phyloP scores from a whole-genome alignment of 2,888 invertebrate genomes.

The Cryptophagus acutangulus region DNA sequence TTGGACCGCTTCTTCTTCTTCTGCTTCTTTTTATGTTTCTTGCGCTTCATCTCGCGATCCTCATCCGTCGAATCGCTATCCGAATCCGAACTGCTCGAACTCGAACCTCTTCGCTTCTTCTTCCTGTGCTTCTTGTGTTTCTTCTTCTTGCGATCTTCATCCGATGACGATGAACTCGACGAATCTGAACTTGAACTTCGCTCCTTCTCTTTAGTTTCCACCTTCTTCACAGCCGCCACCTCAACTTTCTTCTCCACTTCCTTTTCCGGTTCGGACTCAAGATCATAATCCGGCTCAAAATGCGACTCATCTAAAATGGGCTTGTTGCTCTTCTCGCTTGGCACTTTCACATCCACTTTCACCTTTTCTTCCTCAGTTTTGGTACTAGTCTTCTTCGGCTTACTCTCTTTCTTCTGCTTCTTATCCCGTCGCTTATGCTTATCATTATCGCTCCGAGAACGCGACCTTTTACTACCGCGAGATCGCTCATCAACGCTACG shows the following conservation, averaged over 20 bases:
- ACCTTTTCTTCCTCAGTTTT: conserved; percentile 35
- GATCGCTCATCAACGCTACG: too few species aligned
- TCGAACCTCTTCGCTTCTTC: conserved; percentile 58
- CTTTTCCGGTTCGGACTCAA: conserved; percentile 60
- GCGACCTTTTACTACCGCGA: conserved; percentile 29
- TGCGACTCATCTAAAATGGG: conserved; percentile 66
- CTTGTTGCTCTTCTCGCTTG: conserved; percentile 54
- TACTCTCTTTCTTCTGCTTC: conserved; percentile 49
- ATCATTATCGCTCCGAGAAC: conserved; percentile 33
- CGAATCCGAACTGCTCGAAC: conserved; percentile 58
- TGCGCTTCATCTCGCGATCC: conserved; percentile 63
- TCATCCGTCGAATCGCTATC: conserved; percentile 61
- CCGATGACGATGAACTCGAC: conserved; percentile 41
- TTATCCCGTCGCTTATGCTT: conserved; percentile 46
- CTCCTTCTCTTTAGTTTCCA: conserved; percentile 41
- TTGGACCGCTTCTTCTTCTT: conserved; percentile 71
- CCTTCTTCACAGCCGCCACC: conserved; percentile 51
- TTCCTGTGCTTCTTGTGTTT: conserved; percentile 47
- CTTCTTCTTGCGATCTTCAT: conserved; percentile 41
- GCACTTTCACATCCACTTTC: conserved; percentile 40
- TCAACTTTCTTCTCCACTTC: conserved; percentile 42
- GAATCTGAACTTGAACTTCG: conserved; percentile 44
- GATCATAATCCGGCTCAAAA: conserved; percentile 72
- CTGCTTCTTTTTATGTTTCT: conserved; percentile 66
- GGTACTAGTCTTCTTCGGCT: conserved; percentile 36